These are phyloP conservation scores for Parambassis ranga DNA, from an alignment of 2,797 vertebrate genomes.

Conservation along the genomic window DNA sequence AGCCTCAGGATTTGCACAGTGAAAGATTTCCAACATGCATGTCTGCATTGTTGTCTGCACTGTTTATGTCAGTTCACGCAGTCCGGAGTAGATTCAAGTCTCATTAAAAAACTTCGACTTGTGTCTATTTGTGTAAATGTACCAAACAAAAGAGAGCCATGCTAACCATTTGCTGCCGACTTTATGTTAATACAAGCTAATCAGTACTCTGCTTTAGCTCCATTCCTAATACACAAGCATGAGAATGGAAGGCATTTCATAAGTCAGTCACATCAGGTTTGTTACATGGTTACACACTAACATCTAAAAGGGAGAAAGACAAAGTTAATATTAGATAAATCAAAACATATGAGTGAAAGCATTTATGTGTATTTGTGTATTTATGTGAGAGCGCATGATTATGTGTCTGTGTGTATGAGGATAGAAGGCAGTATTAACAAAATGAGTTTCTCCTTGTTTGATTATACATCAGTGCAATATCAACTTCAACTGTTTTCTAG, in stretches of 20 bases:
- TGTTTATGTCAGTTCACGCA: background rate
- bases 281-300: no score
- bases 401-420: background rate
- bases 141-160: background rate
- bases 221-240: background rate
- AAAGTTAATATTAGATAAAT: no score
- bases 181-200: no score
- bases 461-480: conserved; percentile 13
- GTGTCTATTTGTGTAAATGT: background rate
- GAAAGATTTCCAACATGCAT: background rate
- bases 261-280: no score
- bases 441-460: background rate
- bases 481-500: conserved; percentile 5
- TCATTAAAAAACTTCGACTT: background rate
- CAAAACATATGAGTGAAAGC: no score
- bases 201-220: background rate
- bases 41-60: no score
- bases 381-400: no score
- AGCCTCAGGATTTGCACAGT: background rate
- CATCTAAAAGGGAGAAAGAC: no score
- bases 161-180: background rate
- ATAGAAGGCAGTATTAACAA: background rate
- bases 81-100: background rate
- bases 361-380: background rate
- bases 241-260: no score